A percentile compares a stretch with the other conserved stretches of the same genome.
These are phyloP conservation scores for Bufotes viridis DNA, from an alignment of 2,797 vertebrate species.

Conservation along the genomic window DNA sequence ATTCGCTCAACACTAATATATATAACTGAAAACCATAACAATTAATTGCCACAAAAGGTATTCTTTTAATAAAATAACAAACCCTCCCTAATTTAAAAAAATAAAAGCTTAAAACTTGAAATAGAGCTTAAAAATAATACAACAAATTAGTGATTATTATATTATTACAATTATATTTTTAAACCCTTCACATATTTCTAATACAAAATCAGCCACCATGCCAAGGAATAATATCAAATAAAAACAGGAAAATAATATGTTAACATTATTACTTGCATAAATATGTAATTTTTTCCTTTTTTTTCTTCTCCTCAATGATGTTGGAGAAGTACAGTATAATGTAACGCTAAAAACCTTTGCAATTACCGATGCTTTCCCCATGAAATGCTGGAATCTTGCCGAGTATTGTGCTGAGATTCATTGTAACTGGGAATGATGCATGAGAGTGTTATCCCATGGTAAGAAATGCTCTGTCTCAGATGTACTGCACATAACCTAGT, in stretches of 20 bases:
- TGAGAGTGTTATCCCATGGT: slow-evolving; percentile 65
- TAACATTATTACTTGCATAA: background rate
- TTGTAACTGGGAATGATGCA: slow-evolving; percentile 62
- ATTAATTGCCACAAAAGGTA: too few relatives aligned
- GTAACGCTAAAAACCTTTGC: slow-evolving; percentile 36
- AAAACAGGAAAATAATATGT: too few relatives aligned
- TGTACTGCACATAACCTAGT: slow-evolving; percentile 64
- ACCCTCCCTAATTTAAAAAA: too few relatives aligned
- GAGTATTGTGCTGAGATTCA: slow-evolving; percentile 61
- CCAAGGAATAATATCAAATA: background rate
- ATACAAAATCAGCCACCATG: background rate
- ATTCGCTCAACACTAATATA: too few relatives aligned
- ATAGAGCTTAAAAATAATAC: background rate
- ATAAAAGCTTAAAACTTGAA: too few relatives aligned
- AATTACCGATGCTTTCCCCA: slow-evolving; percentile 48
- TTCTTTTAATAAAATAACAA: too few relatives aligned
- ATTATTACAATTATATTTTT: background rate
- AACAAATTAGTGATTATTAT: background rate
- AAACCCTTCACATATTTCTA: background rate
- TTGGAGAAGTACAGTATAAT: slow-evolving; percentile 26
- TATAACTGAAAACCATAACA: too few relatives aligned
- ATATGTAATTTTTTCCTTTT: background rate
- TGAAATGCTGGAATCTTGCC: slow-evolving; percentile 53
- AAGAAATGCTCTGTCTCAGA: slow-evolving; percentile 64
- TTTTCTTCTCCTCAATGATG: background rate